phyloP scores from a whole-genome alignment of 2,888 invertebrate genomes.

The Liodrosophila aerea region DNA sequence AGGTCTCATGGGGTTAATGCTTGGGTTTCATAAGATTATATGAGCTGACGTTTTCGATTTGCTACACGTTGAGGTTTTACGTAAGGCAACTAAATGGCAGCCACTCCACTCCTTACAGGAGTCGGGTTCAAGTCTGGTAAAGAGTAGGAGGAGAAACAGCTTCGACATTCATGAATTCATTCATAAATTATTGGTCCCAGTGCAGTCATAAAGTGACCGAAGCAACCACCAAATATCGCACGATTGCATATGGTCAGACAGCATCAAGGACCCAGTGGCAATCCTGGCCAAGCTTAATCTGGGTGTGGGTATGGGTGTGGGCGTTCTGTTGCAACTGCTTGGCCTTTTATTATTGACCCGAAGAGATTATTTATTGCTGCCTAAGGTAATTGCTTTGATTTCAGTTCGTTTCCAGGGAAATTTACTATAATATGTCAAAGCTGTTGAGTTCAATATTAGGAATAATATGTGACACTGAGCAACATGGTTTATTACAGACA shows the following conservation, averaged over 20 bases:
- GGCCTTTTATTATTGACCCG: conserved; percentile 13
- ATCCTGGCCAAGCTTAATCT: conserved; percentile 5
- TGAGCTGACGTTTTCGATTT: conserved; percentile 61
- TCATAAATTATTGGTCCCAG: conserved; percentile 77
- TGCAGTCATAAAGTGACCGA: conserved; percentile 74
- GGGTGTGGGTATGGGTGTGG: conserved; percentile 17
- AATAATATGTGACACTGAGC: conserved; percentile 12
- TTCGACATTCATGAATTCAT: conserved; percentile 78
- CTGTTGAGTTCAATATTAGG: conserved; percentile 11
- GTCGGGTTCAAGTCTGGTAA: no score
- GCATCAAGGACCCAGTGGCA: conserved; percentile 10
- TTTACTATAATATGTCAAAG: conserved; percentile 26
- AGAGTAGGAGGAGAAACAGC: conserved; percentile 4
- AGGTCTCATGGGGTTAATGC: conserved; percentile 42
- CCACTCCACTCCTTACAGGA: no score
- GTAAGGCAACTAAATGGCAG: not conserved
- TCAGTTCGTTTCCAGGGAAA: conserved; percentile 17
- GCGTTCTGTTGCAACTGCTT: conserved; percentile 9
- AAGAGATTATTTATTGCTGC: conserved; percentile 40
- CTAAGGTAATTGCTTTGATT: conserved; percentile 56
- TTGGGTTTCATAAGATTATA: conserved; percentile 22
- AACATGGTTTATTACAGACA: conserved; percentile 6
- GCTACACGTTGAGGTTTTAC: conserved; percentile 25
- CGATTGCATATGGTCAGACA: conserved; percentile 56
- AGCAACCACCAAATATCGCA: conserved; percentile 69